phyloP scores from a whole-genome alignment of 2,888 invertebrate genomes.

The Elegia similella region DNA sequence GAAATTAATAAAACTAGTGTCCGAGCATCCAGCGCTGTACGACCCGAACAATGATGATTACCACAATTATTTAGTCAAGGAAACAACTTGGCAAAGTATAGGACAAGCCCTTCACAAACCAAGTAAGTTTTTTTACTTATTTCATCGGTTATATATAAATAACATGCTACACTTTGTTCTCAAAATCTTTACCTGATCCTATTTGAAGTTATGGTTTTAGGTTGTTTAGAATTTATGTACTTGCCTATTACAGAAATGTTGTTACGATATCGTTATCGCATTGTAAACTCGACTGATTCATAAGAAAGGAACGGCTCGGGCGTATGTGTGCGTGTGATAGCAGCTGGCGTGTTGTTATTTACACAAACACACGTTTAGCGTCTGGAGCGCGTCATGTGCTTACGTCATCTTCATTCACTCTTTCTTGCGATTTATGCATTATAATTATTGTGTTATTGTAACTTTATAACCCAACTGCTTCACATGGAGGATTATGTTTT shows the following conservation, averaged over 20 bases:
- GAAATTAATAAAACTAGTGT: not conserved
- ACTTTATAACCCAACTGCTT: not conserved
- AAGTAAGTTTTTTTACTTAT: not conserved
- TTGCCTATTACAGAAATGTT: too few species aligned
- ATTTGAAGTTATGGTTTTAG: too few species aligned
- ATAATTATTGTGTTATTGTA: too few species aligned
- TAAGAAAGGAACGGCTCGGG: not conserved
- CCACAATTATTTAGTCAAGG: not conserved
- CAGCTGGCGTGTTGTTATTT: not conserved
- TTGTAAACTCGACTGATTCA: not conserved
- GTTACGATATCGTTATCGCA: not conserved
- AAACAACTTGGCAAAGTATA: not conserved
- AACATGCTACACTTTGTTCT: too few species aligned
- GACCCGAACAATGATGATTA: not conserved
- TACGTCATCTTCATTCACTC: too few species aligned
- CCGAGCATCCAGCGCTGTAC: not conserved
- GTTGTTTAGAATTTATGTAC: too few species aligned
- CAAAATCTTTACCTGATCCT: too few species aligned
- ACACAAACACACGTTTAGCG: too few species aligned
- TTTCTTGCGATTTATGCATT: too few species aligned
- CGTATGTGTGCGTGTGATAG: not conserved
- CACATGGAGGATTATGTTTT: not conserved
- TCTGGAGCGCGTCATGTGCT: too few species aligned
- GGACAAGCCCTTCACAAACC: not conserved
- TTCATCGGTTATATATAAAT: not conserved